These are phyloP conservation scores for Yasuhikotakia modesta DNA, from an alignment of 2,797 vertebrate species.

Conservation along the genomic window DNA sequence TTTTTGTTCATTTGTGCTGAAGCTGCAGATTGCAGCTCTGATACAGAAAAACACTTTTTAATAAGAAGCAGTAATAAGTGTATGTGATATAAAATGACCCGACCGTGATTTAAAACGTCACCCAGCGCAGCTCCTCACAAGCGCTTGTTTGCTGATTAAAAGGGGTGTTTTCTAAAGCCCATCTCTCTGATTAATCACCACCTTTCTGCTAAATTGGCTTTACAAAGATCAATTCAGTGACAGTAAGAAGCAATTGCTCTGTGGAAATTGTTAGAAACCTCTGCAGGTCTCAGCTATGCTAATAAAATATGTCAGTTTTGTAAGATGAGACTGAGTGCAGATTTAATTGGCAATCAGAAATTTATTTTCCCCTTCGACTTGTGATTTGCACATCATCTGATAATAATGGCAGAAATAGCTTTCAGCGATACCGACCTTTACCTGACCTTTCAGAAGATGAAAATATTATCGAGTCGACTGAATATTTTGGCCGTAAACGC, in stretches of 20 bases:
- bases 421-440: conserved; percentile 44
- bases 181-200: background rate
- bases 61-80: background rate
- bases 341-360: conserved; percentile 72
- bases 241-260: conserved; percentile 33
- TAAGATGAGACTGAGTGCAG: conserved; percentile 62
- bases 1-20: too few species aligned
- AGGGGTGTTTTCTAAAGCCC: background rate
- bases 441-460: conserved; percentile 59
- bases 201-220: conserved; percentile 54
- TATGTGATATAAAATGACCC: background rate
- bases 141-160: background rate
- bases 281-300: conserved; percentile 53
- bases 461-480: conserved; percentile 59
- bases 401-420: conserved; percentile 53
- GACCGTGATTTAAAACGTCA: background rate
- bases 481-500: conserved; percentile 55
- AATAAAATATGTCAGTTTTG: conserved; percentile 65
- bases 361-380: conserved; percentile 54
- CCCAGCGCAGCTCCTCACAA: background rate
- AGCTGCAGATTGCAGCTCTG: too few species aligned
- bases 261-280: conserved; percentile 16
- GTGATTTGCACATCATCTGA: conserved; percentile 63
- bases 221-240: conserved; percentile 32
- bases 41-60: too few species aligned